Evolutionary conservation across 2,797 vertebrate species (phyloP), one percentile per base, ranked within the genome.

Genomic region (Cossypha heuglini): DNA sequence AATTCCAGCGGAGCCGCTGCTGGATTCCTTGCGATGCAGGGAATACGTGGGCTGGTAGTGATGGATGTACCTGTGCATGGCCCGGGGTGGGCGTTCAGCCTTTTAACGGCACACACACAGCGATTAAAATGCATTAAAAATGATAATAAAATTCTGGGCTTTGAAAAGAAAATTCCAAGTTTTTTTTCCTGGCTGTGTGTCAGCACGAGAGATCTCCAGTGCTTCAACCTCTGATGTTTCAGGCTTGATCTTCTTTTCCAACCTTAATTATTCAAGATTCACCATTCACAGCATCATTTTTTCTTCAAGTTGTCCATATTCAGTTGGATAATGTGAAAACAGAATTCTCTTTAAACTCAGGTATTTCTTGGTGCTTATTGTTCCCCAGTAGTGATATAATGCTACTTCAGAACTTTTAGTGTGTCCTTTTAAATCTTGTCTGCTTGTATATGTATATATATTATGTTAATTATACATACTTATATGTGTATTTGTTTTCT

Each of bases 41-140:
- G 4, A 42, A 22, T 52, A 15, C 11, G 19, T 42, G 8, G 43
- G 59, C 3, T 24, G 61, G 21, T 24, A 1, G 9, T 0, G 48
- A 19, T 42, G 69, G 59, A 31, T 28, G 46, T 37, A 13, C 43
- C 72, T 42, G 52, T 31, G n/a, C 26, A 6, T 25, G 45, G 10
- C 59, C 25, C 14, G 13, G 67, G 11, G 10, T 18, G 55, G 35
- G 58, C 4, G 1, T 46, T 57, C 37, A 17, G 10, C 61, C 12
- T 8, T 63, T 12, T 4, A 5, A 22, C 10, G 4, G 13, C 33
- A 35, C 33, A 4, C 22, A 0, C 24, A 9, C 15, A 25, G 6
- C 0, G 6, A 40, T 49, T 35, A 37, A 51, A 31, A 8, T 1
- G 2, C 19, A 15, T 82, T 58, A 11, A 55, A 45, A 64, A 5